Percentiles rank a stretch among this genome's conserved stretches.
These are phyloP conservation scores for Furcula furcula DNA, from an alignment of 2,888 invertebrate species.

Conservation along the genomic window DNA sequence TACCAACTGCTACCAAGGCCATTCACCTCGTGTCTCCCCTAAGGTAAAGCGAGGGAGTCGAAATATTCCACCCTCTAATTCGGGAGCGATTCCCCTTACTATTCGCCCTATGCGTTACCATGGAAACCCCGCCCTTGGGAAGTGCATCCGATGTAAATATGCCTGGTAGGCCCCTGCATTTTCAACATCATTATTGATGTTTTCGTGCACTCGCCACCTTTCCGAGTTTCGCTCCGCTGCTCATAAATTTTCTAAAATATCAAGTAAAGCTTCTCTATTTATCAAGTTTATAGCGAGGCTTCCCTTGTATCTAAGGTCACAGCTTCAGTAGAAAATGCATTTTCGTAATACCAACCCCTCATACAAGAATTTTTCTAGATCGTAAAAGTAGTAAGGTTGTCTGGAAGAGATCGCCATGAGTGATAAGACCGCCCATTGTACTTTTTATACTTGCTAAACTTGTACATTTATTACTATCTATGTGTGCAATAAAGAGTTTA, in stretches of 20 bases:
- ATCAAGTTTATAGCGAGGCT: constrained; percentile 58
- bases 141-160: constrained; percentile 52
- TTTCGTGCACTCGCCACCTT: constrained; percentile 49
- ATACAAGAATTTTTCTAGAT: constrained; percentile 24
- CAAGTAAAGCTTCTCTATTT: constrained; percentile 61
- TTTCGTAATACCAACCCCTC: constrained; percentile 33
- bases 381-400: constrained; percentile 3
- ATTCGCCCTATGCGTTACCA: constrained; percentile 45
- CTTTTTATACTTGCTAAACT: no score
- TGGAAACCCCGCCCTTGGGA: constrained; percentile 37
- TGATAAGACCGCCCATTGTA: no score
- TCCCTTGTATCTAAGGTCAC: constrained; percentile 52
- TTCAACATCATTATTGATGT: constrained; percentile 63
- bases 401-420: no score
- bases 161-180: constrained; percentile 47
- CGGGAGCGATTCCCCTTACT: constrained; percentile 51
- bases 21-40: constrained; percentile 76
- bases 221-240: constrained; percentile 45
- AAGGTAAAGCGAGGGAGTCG: constrained; percentile 65
- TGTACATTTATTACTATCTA: no score
- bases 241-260: constrained; percentile 61
- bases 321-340: constrained; percentile 42
- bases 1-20: constrained; percentile 47
- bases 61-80: constrained; percentile 75
- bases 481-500: no score